Evolutionary conservation across 2,888 invertebrate genomes (phyloP).

Genomic region (Drosophila barbarae): DNA sequence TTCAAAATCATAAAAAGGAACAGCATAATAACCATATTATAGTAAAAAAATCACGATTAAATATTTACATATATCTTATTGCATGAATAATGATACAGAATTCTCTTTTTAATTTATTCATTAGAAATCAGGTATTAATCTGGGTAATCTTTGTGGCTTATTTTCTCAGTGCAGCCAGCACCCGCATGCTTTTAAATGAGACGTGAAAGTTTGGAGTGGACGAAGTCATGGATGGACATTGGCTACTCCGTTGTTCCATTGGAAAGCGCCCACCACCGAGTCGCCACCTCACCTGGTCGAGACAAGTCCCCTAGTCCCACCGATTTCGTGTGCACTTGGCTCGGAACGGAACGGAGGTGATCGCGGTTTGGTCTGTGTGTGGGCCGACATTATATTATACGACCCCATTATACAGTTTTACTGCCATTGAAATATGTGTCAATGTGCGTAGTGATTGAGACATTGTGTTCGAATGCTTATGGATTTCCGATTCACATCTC

Average conservation of each 20-base stretch:
- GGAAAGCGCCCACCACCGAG: conserved; percentile 63
- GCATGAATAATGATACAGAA: not conserved
- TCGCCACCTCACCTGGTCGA: conserved; percentile 29
- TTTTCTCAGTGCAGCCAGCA: conserved; percentile 44
- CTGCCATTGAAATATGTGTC: conserved; percentile 63
- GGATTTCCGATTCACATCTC: conserved; percentile 48
- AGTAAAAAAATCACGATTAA: not conserved
- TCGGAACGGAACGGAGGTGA: conserved; percentile 7
- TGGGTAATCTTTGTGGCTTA: not conserved
- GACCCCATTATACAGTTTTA: conserved; percentile 51
- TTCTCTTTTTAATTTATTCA: not conserved
- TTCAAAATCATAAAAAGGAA: not conserved
- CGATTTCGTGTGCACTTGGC: conserved; percentile 46
- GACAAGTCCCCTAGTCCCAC: conserved; percentile 16
- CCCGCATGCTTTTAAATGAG: conserved; percentile 68
- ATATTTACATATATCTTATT: not conserved
- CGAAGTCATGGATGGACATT: conserved; percentile 23
- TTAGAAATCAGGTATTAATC: not conserved
- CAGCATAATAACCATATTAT: not conserved
- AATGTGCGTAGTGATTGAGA: conserved; percentile 59
- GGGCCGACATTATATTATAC: conserved; percentile 34
- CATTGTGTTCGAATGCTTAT: conserved; percentile 65
- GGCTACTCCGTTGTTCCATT: conserved; percentile 32
- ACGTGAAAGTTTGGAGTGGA: conserved; percentile 64
- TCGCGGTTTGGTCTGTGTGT: conserved; percentile 26